Base-by-base conservation (phyloP, 2,113 vertebrate genomes). In the Microtus oregoni region DNA sequence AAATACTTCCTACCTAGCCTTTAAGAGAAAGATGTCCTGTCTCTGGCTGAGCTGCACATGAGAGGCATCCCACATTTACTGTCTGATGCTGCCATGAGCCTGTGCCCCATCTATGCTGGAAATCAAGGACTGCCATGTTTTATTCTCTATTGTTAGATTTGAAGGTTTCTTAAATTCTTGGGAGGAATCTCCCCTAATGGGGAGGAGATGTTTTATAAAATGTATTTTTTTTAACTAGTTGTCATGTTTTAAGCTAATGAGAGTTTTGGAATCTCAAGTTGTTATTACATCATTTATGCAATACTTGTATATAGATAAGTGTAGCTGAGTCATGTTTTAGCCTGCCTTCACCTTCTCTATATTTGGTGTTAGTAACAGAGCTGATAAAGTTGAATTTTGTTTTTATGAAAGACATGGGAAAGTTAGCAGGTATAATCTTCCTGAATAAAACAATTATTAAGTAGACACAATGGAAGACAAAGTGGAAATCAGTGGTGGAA, bases 101-200 rank as follows among this genome's bases (percentile, higher is more conserved):
- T 88, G 13, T 70, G n/a, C 44, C 47, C 89, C 76, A 83, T 67
- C 44, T 96, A 38, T 91, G n/a, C 28, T 78, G 67, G 90, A 22
- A 93, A 77, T 7, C 79, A 76, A 87, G 32, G 4, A 3, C 58
- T 86, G 52, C 76, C 89, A 75, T 13, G 58, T 93, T 82, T 83
- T 86, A 81, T 65, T 94, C 81, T 38, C 32, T 44, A 73, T 11
- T 30, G 4, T 55, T 86, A 32, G 5, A 26, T 72, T 52, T 70
- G 17, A 47, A 77, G 8, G 1, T 61, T 94, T 94, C 85, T 89
- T 73, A 24, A 70, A n/a, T 50, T 52, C 44, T n/a, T 50, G 65
- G 5, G 30, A 79, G 24, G 61, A 96, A 90, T 91, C 55, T 65
- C 38, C 14, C 2, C 0, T 52, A 32, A 63, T 17, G 15, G 12